phyloP scores from a whole-genome alignment of 2,888 invertebrate species.

The Anagyrus pseudococci region DNA sequence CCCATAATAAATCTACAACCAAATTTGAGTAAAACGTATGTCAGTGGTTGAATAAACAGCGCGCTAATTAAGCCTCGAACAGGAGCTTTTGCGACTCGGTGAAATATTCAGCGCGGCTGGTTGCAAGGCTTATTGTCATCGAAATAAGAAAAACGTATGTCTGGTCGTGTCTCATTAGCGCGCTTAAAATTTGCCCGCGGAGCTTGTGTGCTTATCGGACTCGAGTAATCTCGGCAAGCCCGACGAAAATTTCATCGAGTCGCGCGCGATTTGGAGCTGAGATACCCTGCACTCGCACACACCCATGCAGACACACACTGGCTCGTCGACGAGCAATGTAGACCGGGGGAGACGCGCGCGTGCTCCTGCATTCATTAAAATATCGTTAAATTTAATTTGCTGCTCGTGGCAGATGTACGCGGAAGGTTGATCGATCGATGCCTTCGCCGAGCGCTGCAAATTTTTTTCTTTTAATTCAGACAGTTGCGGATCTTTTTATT shows the following conservation, averaged over 20 bases:
- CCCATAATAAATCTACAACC: no score
- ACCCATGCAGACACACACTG: no score
- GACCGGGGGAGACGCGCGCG: neutral
- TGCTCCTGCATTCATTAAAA: slow-evolving; percentile 30
- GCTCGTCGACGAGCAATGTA: neutral
- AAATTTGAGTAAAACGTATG: no score
- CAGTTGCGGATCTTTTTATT: no score
- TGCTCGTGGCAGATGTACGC: slow-evolving; percentile 11
- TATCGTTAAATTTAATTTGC: slow-evolving; percentile 33
- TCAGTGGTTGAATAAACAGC: no score
- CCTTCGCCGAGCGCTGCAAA: neutral
- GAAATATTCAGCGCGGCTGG: no score
- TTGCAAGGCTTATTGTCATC: no score
- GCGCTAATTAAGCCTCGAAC: no score
- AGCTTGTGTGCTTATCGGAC: neutral
- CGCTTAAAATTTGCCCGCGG: slow-evolving; percentile 18
- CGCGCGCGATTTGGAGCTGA: slow-evolving; percentile 8
- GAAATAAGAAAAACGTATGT: slow-evolving; percentile 20
- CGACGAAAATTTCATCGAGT: slow-evolving; percentile 1
- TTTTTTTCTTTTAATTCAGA: slow-evolving; percentile 1
- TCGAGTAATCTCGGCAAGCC: neutral
- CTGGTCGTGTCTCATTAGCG: slow-evolving; percentile 20
- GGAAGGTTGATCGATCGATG: slow-evolving; percentile 19
- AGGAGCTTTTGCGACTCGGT: no score
- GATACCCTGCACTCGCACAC: no score